phyloP scores from a whole-genome alignment of 2,888 invertebrate genomes.

The Parnassius smintheus region DNA sequence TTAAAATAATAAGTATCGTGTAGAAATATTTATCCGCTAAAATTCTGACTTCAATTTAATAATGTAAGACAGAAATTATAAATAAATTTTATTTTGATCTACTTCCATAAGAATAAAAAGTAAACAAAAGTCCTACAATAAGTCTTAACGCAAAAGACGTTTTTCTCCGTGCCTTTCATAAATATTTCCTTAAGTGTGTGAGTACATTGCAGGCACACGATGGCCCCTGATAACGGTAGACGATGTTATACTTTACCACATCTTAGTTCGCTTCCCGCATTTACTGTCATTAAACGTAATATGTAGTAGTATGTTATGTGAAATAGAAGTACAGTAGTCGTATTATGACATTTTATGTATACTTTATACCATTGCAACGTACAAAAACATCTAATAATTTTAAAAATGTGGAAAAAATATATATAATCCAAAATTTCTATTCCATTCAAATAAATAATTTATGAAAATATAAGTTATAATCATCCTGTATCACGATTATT shows the following conservation, averaged over 20 bases:
- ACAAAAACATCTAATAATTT: no score
- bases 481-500: no score
- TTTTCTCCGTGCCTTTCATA: conserved; percentile 22
- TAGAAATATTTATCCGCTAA: no score
- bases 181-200: conserved; percentile 25
- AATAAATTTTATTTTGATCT: neutral
- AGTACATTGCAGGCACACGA: conserved; percentile 18
- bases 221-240: conserved; percentile 24
- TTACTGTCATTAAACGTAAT: conserved; percentile 3
- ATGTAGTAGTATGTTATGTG: neutral
- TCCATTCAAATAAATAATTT: no score
- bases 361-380: neutral
- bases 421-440: no score
- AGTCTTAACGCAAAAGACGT: conserved; percentile 18
- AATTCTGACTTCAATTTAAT: no score
- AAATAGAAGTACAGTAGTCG: conserved; percentile 20
- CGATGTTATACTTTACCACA: conserved; percentile 24
- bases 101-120: conserved; percentile 1
- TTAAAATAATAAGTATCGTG: no score
- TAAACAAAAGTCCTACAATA: conserved; percentile 17
- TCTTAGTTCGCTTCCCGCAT: conserved; percentile 17
- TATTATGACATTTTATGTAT: conserved; percentile 13
- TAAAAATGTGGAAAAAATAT: no score
- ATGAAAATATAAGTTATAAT: no score
- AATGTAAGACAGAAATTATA: no score